Percentiles rank a stretch among this genome's conserved stretches.
These are phyloP conservation scores for Carlito syrichta DNA, from an alignment of 2,113 vertebrate genomes.

Conservation along the genomic window DNA sequence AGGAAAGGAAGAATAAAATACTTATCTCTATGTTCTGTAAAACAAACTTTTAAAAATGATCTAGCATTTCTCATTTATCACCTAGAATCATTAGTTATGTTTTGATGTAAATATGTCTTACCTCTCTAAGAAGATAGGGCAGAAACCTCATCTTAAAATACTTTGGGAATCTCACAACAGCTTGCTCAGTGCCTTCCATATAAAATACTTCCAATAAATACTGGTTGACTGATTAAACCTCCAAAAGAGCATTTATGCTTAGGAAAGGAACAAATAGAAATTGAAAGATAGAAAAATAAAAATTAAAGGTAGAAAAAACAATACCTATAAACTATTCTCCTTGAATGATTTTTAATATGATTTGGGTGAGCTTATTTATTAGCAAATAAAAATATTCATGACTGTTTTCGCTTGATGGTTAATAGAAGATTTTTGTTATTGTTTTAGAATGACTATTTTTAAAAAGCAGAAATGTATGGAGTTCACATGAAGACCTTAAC, in stretches of 20 bases:
- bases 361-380: background rate
- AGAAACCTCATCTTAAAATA: conserved; percentile 58
- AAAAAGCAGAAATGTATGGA: background rate
- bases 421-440: background rate
- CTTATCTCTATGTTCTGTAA: background rate
- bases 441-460: background rate
- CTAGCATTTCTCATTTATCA: background rate
- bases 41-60: conserved; percentile 9
- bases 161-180: conserved; percentile 33
- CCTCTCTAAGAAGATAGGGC: conserved; percentile 28
- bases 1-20: conserved; percentile 14
- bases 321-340: conserved; percentile 12
- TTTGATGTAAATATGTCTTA: conserved; percentile 35
- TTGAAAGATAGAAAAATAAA: conserved; percentile 46
- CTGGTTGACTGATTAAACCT: conserved; percentile 37
- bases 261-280: conserved; percentile 56
- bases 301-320: conserved; percentile 42
- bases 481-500: background rate
- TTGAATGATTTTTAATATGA: conserved; percentile 21
- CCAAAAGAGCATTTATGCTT: conserved; percentile 51
- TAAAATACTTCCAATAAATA: conserved; percentile 55
- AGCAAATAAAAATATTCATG: background rate
- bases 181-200: conserved; percentile 53
- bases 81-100: background rate
- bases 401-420: background rate